phyloP scores from a whole-genome alignment of 2,113 vertebrate genomes.

The Ictalurus furcatus region DNA sequence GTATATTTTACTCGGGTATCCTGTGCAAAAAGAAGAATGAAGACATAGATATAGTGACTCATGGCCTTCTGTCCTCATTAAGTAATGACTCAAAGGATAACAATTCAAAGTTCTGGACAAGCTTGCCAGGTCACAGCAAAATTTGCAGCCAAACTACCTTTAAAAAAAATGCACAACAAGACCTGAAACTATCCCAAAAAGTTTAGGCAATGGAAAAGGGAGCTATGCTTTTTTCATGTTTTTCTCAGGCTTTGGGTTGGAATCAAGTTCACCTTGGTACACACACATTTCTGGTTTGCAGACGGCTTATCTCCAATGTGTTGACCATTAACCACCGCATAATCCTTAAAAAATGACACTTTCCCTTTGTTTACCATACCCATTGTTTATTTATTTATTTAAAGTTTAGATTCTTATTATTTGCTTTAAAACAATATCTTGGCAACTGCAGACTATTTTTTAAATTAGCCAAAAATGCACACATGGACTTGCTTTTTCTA shows the following conservation, averaged over 20 bases:
- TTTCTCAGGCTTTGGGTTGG: not conserved
- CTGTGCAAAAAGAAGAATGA: not conserved
- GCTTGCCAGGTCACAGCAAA: not conserved
- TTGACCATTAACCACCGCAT: not conserved
- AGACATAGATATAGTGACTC: not conserved
- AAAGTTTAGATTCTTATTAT: not conserved
- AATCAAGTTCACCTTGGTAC: not conserved
- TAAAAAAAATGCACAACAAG: not conserved
- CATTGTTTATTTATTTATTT: not conserved
- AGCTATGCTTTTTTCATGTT: not conserved
- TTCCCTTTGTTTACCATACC: not conserved
- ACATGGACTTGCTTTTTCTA: conserved; percentile 1
- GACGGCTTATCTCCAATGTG: not conserved
- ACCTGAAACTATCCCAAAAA: not conserved
- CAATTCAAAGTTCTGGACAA: not conserved
- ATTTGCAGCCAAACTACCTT: not conserved
- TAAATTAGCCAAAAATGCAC: conserved; percentile 4
- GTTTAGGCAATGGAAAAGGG: not conserved
- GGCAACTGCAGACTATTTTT: not conserved
- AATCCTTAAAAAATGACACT: not conserved
- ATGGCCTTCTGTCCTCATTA: not conserved
- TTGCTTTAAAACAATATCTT: not conserved
- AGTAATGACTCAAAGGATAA: not conserved
- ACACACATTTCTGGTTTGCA: not conserved
- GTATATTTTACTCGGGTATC: not conserved